Conservation (phyloP, 2,113 vertebrate genomes). For the Anolis carolinensis region DNA sequence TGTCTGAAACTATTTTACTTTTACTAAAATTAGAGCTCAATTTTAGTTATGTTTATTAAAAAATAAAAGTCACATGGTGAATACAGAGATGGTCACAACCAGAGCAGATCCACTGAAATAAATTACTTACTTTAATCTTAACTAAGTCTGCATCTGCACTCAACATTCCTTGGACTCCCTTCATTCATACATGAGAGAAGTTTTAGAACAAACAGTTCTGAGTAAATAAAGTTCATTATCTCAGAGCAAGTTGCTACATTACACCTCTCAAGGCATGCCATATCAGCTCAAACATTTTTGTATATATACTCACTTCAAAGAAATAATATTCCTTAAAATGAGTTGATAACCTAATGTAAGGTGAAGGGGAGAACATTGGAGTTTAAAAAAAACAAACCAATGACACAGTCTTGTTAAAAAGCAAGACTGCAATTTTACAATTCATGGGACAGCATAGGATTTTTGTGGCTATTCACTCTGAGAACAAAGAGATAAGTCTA, state of each 20-base stretch:
- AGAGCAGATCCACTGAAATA: background rate
- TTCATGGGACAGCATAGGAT: background rate
- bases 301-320: too few relatives aligned
- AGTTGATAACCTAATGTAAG: background rate
- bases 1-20: background rate
- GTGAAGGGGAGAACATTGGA: background rate
- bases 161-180: background rate
- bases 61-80: background rate
- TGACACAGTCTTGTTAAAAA: background rate
- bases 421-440: too few relatives aligned
- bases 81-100: too few relatives aligned
- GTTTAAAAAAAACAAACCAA: background rate
- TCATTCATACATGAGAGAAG: background rate
- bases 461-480: background rate
- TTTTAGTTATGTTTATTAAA: background rate
- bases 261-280: background rate
- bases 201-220: background rate
- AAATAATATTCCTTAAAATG: background rate
- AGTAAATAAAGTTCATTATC: background rate
- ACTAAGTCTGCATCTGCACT: background rate
- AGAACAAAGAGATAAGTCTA: background rate
- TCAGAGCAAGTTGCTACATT: background rate
- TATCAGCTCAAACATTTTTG: background rate
- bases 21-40: background rate
- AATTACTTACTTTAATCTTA: background rate